Evolutionary conservation across 2,888 invertebrate genomes (phyloP), one percentile per base, ranked within the genome.

Genomic region (Laothoe populi): DNA sequence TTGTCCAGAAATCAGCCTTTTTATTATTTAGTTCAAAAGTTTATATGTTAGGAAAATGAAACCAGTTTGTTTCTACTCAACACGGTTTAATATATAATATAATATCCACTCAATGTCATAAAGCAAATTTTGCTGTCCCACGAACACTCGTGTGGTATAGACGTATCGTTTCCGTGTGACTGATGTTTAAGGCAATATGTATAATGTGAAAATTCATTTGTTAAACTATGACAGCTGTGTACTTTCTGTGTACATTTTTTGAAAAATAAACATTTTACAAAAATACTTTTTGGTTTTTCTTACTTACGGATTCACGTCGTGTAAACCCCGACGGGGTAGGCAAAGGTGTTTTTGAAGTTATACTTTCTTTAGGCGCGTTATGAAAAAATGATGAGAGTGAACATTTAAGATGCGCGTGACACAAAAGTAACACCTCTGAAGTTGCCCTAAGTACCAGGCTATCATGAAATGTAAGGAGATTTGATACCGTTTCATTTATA

Each of bases 211-310:
- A 70, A 70, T 71, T 82, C 84, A 82, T 86, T 85, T 76, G 74
- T 77, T 79, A 82, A 35, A 53, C n/a, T n/a, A n/a, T 74, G 82
- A 87, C 82, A 79, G 69, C 77, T 81, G 70, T 82, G 74, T 79
- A 82, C 40, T 78, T 87, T n/a, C n/a, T 88, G 86, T 87, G 78
- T 86, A 86, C 74, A 73, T 76, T 80, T 84, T 81, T 86, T 83
- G 79, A 70, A 72, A 83, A 89, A 88, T 87, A 88, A 90, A 89
- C 76, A 81, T 85, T 85, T 83, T 79, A 78, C 75, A 74, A 83
- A 82, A 81, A 73, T 65, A 64, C 61, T 23, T 38, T 46, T 60
- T 64, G 31, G 45, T 64, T 66, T 57, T 65, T 64, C 4, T 38
- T 73, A 61, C 57, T 38, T 62, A 60, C 31, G 16, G n/a, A n/a